Conservation (phyloP, 1,140 invertebrate genomes). For the Halesus radiatus region DNA sequence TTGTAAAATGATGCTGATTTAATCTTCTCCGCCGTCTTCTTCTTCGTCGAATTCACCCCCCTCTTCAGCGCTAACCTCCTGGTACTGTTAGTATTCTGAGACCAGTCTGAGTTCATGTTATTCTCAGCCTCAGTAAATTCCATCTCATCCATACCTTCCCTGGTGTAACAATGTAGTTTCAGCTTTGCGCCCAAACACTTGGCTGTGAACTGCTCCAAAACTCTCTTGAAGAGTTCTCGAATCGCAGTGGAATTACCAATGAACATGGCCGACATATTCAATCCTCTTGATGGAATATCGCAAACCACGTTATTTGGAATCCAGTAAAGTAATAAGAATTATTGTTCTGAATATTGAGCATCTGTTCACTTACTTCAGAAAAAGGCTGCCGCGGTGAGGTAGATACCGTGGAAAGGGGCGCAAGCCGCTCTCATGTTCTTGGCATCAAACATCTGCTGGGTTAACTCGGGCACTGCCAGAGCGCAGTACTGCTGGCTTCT, state of each 20-base stretch:
- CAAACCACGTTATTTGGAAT: constrained; percentile 85
- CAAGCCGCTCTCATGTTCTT: constrained; percentile 98
- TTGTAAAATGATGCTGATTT: too few species aligned
- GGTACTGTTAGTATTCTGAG: constrained; percentile 93
- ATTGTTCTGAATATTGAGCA: constrained; percentile 79
- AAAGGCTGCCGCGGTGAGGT: constrained; percentile 94
- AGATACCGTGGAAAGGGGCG: constrained; percentile 92
- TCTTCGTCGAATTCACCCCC: constrained; percentile 74
- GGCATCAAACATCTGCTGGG: constrained; percentile 87
- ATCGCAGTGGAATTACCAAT: constrained; percentile 87
- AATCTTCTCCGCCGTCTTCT: constrained; percentile 61
- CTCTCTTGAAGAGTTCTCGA: constrained; percentile 84
- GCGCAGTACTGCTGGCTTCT: constrained; percentile 83
- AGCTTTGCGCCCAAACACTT: constrained; percentile 93
- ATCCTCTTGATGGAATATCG: constrained; percentile 79
- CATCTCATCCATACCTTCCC: constrained; percentile 86
- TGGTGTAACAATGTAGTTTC: constrained; percentile 91
- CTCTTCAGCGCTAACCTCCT: constrained; percentile 81
- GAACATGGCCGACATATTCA: constrained; percentile 85
- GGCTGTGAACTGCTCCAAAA: constrained; percentile 82
- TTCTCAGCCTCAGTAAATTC: constrained; percentile 83
- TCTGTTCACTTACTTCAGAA: constrained; percentile 91
- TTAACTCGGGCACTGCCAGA: constrained; percentile 86
- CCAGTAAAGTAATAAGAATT: constrained; percentile 82
- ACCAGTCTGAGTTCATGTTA: constrained; percentile 84